phyloP scores from a whole-genome alignment of 2,888 invertebrate species.

The Caenorhabditis virilis region DNA sequence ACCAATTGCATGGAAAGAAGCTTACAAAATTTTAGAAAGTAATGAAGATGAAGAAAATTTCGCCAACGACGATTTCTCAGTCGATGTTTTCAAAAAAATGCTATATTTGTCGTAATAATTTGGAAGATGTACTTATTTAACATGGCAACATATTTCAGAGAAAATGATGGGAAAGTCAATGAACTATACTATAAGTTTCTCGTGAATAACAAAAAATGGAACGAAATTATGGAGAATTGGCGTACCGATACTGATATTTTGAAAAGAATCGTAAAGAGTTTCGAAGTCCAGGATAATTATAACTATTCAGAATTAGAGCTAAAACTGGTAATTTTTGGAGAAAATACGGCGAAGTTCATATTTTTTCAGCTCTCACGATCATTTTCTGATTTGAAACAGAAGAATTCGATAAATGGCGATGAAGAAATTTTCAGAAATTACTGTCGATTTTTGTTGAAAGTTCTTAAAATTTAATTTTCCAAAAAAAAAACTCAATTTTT shows the following conservation, averaged over 20 bases:
- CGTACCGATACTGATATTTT: too few relatives aligned
- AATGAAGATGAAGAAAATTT: slow-evolving; percentile 15
- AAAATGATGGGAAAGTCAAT: slow-evolving; percentile 1
- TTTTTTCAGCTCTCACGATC: not conserved
- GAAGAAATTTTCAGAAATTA: not conserved
- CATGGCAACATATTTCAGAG: not conserved
- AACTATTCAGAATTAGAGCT: not conserved
- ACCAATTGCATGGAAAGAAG: slow-evolving; percentile 40
- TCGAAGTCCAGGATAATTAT: not conserved
- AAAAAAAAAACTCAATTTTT: not conserved
- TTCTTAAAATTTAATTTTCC: not conserved
- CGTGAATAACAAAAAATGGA: not conserved
- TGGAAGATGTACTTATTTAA: not conserved
- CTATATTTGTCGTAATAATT: slow-evolving; percentile 2
- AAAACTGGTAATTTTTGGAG: not conserved
- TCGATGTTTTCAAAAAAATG: slow-evolving; percentile 34
- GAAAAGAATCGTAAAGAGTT: too few relatives aligned
- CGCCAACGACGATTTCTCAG: slow-evolving; percentile 17
- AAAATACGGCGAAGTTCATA: not conserved
- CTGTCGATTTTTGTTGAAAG: slow-evolving; percentile 2
- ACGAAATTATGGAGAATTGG: not conserved
- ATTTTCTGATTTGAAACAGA: not conserved
- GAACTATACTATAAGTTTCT: not conserved
- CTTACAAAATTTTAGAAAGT: slow-evolving; percentile 44
- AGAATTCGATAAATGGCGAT: not conserved